phyloP scores from a whole-genome alignment of 2,888 invertebrate species.

The Tribolium freemani region DNA sequence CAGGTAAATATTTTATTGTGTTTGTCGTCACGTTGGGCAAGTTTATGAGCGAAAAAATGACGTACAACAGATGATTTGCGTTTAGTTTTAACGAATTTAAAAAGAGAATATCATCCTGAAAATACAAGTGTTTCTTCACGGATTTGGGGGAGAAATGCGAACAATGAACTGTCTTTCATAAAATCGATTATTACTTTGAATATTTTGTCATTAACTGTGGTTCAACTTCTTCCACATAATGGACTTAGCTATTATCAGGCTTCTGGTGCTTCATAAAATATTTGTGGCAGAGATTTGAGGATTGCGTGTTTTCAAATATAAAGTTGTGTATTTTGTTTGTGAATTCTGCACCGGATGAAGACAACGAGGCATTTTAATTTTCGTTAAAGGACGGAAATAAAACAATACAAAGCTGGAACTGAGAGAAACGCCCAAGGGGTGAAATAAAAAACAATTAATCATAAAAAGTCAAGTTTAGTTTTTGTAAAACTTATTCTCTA shows the following conservation, averaged over 20 bases:
- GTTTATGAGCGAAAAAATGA: not conserved
- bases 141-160: not conserved
- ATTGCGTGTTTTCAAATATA: not conserved
- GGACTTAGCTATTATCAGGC: not conserved
- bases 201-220: not conserved
- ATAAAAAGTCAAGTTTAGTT: not conserved
- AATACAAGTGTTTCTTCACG: not conserved
- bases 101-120: not conserved
- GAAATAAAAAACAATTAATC: not conserved
- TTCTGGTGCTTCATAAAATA: not conserved
- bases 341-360: too few relatives aligned
- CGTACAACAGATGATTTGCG: not conserved
- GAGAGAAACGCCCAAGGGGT: not conserved
- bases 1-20: conserved; percentile 21
- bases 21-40: not conserved
- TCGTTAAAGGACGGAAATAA: not conserved
- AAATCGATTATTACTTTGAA: not conserved
- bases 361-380: not conserved
- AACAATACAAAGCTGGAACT: not conserved
- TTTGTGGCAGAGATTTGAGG: not conserved
- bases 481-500: too few relatives aligned
- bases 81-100: not conserved
- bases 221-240: not conserved
- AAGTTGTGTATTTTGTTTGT: not conserved
- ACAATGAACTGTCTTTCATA: not conserved